These are phyloP conservation scores for Wiebesia pumilae DNA, from an alignment of 1,140 invertebrate species.

Conservation along the genomic window DNA sequence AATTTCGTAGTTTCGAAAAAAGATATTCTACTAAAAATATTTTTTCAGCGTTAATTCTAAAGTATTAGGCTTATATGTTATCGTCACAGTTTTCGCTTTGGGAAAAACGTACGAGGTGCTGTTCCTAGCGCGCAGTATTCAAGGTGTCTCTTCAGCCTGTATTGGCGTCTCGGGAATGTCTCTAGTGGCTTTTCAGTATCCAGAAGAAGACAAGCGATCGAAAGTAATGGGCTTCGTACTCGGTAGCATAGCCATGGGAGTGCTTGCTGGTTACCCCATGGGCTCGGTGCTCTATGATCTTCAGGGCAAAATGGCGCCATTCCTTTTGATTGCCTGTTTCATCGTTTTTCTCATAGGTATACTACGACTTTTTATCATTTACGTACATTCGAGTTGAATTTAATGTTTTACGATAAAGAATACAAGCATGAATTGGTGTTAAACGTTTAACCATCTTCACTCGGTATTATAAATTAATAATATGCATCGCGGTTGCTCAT, in stretches of 20 bases:
- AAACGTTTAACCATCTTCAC: no score
- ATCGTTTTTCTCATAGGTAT: constrained; percentile 78
- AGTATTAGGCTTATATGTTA: neutral
- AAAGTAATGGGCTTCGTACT: constrained; percentile 85
- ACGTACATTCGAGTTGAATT: neutral
- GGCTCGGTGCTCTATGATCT: constrained; percentile 86
- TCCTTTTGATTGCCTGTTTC: constrained; percentile 80
- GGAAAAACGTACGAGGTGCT: constrained; percentile 84
- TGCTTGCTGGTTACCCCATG: constrained; percentile 86
- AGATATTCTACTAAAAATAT: no score
- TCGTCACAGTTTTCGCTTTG: constrained; percentile 85
- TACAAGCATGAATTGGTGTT: no score
- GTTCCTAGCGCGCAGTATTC: constrained; percentile 87
- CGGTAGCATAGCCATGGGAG: constrained; percentile 87
- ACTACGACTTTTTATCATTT: neutral
- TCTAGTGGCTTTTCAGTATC: constrained; percentile 77
- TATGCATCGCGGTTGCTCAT: no score
- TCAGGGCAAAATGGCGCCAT: constrained; percentile 84
- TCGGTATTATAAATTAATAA: no score
- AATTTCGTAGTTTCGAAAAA: no score
- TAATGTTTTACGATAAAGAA: no score
- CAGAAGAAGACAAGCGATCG: constrained; percentile 78
- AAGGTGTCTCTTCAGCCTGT: constrained; percentile 90
- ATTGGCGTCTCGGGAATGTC: constrained; percentile 85
- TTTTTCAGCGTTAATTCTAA: no score